phyloP scores from a whole-genome alignment of 2,113 vertebrate genomes.

The Hyla sarda region DNA sequence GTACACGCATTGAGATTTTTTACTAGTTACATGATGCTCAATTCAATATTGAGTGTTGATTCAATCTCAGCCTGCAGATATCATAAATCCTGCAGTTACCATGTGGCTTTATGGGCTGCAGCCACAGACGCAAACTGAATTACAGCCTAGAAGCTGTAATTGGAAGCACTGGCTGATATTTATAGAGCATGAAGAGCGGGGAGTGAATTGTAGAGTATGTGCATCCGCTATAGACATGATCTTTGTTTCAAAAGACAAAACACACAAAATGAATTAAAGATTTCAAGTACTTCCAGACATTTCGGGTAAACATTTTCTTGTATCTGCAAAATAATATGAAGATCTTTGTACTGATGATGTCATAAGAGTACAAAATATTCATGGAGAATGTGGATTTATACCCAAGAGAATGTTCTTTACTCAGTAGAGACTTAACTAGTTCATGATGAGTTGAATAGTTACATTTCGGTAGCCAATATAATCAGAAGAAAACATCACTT shows the following conservation, averaged over 20 bases:
- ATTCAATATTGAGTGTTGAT: constrained; percentile 44
- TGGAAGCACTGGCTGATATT: constrained; percentile 53
- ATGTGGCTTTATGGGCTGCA: constrained; percentile 46
- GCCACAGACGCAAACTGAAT: constrained; percentile 45
- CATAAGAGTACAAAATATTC: background rate
- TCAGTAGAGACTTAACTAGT: background rate
- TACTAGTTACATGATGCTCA: constrained; percentile 27
- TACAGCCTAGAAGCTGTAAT: constrained; percentile 45
- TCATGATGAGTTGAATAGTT: background rate
- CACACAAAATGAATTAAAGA: background rate
- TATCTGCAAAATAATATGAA: background rate
- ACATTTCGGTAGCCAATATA: background rate
- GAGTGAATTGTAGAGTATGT: constrained; percentile 29
- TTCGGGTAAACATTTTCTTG: background rate
- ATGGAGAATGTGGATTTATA: background rate
- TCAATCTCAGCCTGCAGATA: constrained; percentile 54
- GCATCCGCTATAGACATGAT: constrained; percentile 6
- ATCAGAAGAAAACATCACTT: background rate
- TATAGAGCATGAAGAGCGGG: constrained; percentile 48
- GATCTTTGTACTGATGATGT: background rate
- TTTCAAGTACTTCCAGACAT: background rate
- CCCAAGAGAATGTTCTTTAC: background rate
- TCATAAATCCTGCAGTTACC: constrained; percentile 52
- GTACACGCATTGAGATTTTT: constrained; percentile 6
- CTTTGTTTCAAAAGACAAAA: background rate